Base-by-base conservation (phyloP, 2,113 vertebrate species). In the Edolisoma coerulescens region DNA sequence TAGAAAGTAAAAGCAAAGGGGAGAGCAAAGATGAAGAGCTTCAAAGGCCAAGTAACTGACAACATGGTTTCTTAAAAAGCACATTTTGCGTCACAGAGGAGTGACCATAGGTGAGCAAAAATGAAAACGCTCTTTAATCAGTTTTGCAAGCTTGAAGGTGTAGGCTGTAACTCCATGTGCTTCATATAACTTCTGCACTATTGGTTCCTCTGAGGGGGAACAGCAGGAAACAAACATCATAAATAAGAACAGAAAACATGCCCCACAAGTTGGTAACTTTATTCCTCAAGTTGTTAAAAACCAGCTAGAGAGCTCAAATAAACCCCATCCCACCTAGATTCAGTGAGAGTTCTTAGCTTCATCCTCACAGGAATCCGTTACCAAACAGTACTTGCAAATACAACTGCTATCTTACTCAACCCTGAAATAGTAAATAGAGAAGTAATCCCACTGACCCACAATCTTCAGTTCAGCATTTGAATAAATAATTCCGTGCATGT, bases 391-490 rank as follows among this genome's bases (percentile, higher is more conserved):
- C 16, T 47, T 90, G 49, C 39, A 84, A 81, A 84, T 53, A 42
- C 1, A 7, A 88, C 35, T 50, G 28, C 33, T 87, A 44, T 27
- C 47, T 65, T 64, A 76, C 59, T 74, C 44, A 64, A 69, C 42
- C 7, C 35, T 73, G 33, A 63, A 78, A 81, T 4, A 63, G 20
- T 35, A 52, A 78, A 85, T 16, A 95, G 53, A 96, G 59, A 84
- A 92, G 84, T 90, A 87, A 87, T 79, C 22, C 76, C 88, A 98
- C 99, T 99, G 97, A 99, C 99, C 99, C 44, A 99, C 98, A 90
- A 99, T 99, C 85, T 98, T 99, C 94, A 99, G 95, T 91, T 99
- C 99, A 23, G 99, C 99, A 49, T 98, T 99, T 92, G 99, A 98
- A 64, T 99, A 99, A 94, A 99, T 99, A 81, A 98, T 94, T 71